Base-by-base conservation (phyloP, 2,797 vertebrate species). In the Notolepis coatsorum region DNA sequence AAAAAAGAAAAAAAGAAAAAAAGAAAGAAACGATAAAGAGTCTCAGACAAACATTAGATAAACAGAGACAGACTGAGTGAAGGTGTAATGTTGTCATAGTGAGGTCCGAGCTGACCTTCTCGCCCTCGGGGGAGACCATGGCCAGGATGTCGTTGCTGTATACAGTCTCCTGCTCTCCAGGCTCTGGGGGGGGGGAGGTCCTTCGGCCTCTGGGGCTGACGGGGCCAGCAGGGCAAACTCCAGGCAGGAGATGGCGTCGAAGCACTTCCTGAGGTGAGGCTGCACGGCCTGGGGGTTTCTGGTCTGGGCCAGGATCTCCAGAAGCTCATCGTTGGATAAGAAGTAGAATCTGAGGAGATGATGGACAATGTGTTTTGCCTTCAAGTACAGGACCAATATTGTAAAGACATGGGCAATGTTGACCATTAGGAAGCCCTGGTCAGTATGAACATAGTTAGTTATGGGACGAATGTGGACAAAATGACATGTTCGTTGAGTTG, bases 241-340 rank as follows among this genome's bases (percentile, higher is more conserved):
- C 1, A 96, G 85, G 25, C 71, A 87, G 15, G 84, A 76, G 68
- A 95, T 93, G 23, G 93, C 90, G 75, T 96, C 94, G 20, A 96
- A 97, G 80, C 95, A 96, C 75, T 96, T 96, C 64, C 94, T 88
- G 35, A 94, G 86, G 71, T 96, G 94, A 1, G 95, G 95, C 80
- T 95, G 93, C 70, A 95, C 94, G 0, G 95, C 94, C 75, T 95
- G 93, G 6, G 93, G 95, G 62, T 96, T 96, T 67, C 91, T 75
- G 2, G 93, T 96, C 85, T 96, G 93, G 1, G 94, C 93, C 87
- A 95, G 77, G 82, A 96, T 95, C 84, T 94, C 94, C 53, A 96
- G 88, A 35, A 96, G 91, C 77, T 96, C 94, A 65, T 96, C 94
- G 37, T 94, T 95, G 43, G 94, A 96, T 50, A 96, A 84, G 81